Evolutionary conservation across 2,888 invertebrate species (phyloP).

Genomic region (Lamproptera curius): DNA sequence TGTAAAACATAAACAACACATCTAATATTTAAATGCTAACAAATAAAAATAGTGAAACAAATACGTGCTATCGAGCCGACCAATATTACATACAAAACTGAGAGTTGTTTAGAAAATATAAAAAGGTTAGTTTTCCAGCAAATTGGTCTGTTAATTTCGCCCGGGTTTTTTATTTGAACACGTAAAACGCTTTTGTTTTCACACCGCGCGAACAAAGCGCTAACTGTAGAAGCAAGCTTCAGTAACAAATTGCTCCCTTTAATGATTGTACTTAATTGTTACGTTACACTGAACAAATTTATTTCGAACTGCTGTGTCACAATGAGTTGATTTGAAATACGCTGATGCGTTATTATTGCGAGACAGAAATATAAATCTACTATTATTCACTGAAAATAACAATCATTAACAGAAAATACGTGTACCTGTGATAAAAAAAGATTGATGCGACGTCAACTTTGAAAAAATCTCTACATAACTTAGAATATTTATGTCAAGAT

Average conservation of each 20-base stretch:
- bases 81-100: not conserved
- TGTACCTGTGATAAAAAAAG: too few relatives aligned
- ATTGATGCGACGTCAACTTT: too few relatives aligned
- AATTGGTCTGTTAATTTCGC: constrained; percentile 13
- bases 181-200: constrained; percentile 7
- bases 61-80: not conserved
- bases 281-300: not conserved
- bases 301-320: too few relatives aligned
- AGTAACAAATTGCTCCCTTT: not conserved
- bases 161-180: constrained; percentile 1
- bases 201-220: constrained; percentile 8
- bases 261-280: not conserved
- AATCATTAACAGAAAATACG: too few relatives aligned
- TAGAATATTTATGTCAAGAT: too few relatives aligned
- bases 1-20: too few relatives aligned
- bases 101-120: not conserved
- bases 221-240: constrained; percentile 7
- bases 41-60: too few relatives aligned
- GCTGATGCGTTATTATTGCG: too few relatives aligned
- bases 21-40: not conserved
- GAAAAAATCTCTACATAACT: too few relatives aligned
- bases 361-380: too few relatives aligned
- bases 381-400: too few relatives aligned
- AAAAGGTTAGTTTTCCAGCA: constrained; percentile 7
- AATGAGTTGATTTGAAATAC: too few relatives aligned